Evolutionary conservation across 53 echinoderm and acorn worm species (phyloP).

Genomic region (Arbacia lixula): DNA sequence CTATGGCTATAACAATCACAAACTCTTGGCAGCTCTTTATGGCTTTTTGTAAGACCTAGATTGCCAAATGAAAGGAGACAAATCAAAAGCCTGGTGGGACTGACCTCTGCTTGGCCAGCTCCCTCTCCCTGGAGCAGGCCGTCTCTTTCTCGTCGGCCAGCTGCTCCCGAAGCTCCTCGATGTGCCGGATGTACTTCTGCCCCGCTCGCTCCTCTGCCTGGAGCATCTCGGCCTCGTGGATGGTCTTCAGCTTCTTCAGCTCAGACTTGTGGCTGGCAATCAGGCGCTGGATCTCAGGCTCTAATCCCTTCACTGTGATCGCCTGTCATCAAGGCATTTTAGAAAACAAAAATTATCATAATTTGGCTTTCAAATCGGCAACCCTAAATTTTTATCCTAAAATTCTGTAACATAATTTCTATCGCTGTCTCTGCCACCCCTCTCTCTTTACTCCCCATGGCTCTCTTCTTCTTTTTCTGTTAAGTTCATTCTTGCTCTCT

Average conservation of each 20-base stretch:
- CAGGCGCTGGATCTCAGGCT: slow-evolving; percentile 97
- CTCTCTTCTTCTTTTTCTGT: not conserved
- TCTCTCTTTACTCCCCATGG: too few relatives aligned
- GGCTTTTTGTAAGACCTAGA: too few relatives aligned
- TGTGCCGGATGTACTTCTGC: slow-evolving; percentile 93
- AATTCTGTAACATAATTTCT: too few relatives aligned
- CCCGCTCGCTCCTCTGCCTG: slow-evolving; percentile 97
- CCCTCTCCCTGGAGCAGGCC: slow-evolving; percentile 89
- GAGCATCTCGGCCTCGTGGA: slow-evolving; percentile 96
- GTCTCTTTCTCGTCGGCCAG: slow-evolving; percentile 91
- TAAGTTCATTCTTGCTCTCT: not conserved
- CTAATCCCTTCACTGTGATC: slow-evolving; percentile 96
- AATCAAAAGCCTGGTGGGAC: too few relatives aligned
- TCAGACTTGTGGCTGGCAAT: slow-evolving; percentile 97
- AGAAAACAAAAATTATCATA: not conserved
- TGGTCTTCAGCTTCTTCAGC: slow-evolving; percentile 97
- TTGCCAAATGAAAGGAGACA: too few relatives aligned
- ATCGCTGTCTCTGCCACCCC: too few relatives aligned
- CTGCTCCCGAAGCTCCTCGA: slow-evolving; percentile 94
- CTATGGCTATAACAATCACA: too few relatives aligned
- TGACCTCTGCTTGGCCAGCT: slow-evolving; percentile 86
- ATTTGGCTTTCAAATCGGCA: too few relatives aligned
- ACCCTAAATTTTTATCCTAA: too few relatives aligned
- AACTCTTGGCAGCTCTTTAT: too few relatives aligned
- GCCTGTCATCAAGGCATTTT: slow-evolving; percentile 77